phyloP scores from a whole-genome alignment of 2,797 vertebrate species.

The Todus mexicanus region DNA sequence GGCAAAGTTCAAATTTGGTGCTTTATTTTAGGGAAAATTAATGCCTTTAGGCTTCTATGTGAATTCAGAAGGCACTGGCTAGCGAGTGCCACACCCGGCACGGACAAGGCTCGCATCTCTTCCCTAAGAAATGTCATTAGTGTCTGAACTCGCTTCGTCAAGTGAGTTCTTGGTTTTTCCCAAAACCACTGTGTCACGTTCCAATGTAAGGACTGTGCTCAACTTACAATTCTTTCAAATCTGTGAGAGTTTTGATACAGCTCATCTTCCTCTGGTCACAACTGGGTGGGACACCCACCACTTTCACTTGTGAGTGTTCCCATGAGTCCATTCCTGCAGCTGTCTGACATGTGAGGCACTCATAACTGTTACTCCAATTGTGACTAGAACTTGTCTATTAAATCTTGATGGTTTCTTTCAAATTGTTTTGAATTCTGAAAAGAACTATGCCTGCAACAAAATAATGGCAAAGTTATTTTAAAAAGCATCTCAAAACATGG shows the following conservation, averaged over 20 bases:
- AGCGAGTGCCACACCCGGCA: rapidly evolving
- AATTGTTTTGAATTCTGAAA: neutral
- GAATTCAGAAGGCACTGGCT: neutral
- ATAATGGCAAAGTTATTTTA: neutral
- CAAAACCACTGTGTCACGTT: neutral
- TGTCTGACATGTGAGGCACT: rapidly evolving
- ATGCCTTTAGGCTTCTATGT: neutral
- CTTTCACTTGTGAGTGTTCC: neutral
- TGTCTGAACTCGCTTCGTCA: neutral
- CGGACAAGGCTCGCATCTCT: neutral
- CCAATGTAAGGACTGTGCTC: neutral
- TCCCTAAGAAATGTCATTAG: neutral
- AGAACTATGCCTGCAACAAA: neutral
- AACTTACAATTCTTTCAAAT: neutral
- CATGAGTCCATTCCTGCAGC: neutral
- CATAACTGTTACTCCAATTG: neutral
- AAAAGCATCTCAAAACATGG: neutral
- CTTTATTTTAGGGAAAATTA: neutral
- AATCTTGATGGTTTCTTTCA: neutral
- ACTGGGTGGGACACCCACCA: neutral
- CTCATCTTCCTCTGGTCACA: neutral
- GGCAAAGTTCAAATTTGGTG: neutral
- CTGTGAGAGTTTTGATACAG: neutral
- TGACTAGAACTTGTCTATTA: neutral
- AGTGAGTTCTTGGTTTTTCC: neutral